Percentiles rank a stretch among this genome's conserved stretches.
Conservation (phyloP, 1,140 invertebrate species). For the Drosophila auraria region DNA sequence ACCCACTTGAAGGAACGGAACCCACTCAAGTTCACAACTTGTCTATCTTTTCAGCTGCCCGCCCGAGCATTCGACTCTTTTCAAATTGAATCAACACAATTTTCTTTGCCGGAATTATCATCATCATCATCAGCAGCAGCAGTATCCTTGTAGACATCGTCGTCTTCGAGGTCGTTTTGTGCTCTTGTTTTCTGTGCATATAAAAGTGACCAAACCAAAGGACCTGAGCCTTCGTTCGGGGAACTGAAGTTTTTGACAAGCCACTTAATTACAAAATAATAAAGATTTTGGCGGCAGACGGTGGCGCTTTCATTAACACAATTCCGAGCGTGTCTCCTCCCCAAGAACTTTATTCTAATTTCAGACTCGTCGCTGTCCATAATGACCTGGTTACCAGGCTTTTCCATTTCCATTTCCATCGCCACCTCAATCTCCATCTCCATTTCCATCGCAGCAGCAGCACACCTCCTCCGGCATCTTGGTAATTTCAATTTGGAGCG, state of each 20-base stretch:
- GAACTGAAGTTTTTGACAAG: constrained; percentile 58
- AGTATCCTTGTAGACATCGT: constrained; percentile 8
- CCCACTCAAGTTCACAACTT: constrained; percentile 54
- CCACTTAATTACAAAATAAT: constrained; percentile 83
- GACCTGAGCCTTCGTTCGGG: constrained; percentile 22
- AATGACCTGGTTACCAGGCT: constrained; percentile 75
- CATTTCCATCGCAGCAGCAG: neutral
- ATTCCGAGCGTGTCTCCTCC: constrained; percentile 40
- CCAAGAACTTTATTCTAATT: constrained; percentile 67
- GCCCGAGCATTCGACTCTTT: constrained; percentile 56
- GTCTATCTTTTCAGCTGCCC: constrained; percentile 46
- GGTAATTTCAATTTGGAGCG: constrained; percentile 75
- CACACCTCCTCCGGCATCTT: constrained; percentile 32
- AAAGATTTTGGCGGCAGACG: constrained; percentile 73
- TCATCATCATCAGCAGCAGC: constrained; percentile 25
- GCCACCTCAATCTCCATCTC: neutral
- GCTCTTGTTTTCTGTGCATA: constrained; percentile 45
- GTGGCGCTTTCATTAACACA: constrained; percentile 71
- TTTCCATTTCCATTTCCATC: constrained; percentile 6
- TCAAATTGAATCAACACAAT: constrained; percentile 79
- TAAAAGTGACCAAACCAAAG: constrained; percentile 61
- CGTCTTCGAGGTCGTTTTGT: constrained; percentile 20
- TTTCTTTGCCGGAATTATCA: constrained; percentile 63
- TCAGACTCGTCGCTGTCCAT: constrained; percentile 49
- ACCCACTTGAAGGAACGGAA: constrained; percentile 39